Evolutionary conservation across 1,140 invertebrate genomes (phyloP).

Genomic region (Drosophila willistoni): DNA sequence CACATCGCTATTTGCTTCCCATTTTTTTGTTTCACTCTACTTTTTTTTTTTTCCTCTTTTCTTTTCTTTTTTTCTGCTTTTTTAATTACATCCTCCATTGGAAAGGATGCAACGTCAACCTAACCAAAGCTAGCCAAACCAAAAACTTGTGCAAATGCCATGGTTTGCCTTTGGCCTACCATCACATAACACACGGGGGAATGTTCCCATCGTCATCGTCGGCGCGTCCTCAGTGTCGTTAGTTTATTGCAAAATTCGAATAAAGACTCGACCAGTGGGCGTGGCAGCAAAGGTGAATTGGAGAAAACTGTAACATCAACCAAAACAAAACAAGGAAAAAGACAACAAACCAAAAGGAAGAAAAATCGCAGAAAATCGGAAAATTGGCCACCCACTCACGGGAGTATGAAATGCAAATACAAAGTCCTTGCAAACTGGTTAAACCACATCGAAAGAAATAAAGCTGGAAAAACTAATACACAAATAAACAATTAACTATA

Average conservation of each 20-base stretch:
- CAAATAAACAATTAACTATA: no score
- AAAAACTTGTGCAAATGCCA: constrained; percentile 67
- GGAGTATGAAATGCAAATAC: neutral
- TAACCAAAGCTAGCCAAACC: constrained; percentile 46
- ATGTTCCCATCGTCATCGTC: constrained; percentile 1
- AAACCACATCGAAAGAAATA: neutral
- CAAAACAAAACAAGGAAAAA: constrained; percentile 1
- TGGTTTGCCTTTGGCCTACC: constrained; percentile 71
- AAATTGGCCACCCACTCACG: constrained; percentile 66
- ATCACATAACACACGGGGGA: constrained; percentile 2
- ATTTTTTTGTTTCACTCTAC: neutral
- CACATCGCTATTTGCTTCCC: constrained; percentile 5
- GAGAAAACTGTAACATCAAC: neutral
- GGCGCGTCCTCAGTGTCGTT: constrained; percentile 30
- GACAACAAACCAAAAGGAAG: constrained; percentile 24
- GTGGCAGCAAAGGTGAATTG: constrained; percentile 32
- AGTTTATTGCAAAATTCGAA: constrained; percentile 80
- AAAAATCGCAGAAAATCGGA: constrained; percentile 59
- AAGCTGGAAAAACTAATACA: no score
- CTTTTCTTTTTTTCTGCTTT: constrained; percentile 62
- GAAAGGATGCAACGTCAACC: constrained; percentile 3
- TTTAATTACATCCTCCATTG: constrained; percentile 72
- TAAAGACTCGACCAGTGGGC: constrained; percentile 51
- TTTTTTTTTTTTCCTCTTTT: neutral
- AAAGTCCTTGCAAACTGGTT: neutral